Evolutionary conservation across 92 coral and sea anemone genomes (phyloP).

Genomic region (Metridium senile): DNA sequence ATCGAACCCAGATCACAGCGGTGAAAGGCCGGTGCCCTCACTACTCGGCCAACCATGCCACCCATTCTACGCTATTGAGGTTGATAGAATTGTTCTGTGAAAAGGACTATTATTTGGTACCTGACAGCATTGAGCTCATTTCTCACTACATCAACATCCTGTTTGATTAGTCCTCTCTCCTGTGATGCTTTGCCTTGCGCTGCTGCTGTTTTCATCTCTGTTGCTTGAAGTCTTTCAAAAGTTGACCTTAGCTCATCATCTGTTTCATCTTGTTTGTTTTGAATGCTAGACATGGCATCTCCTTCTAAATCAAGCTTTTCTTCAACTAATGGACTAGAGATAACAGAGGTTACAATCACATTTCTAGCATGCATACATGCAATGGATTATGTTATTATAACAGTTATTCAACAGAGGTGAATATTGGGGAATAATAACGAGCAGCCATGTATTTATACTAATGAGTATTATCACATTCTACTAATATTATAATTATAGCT

Average conservation of each 20-base stretch:
- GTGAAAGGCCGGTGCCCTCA: too few species aligned
- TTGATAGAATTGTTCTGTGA: background rate
- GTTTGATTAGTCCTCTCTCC: constrained; percentile 84
- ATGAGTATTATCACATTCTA: too few species aligned
- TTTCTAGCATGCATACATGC: background rate
- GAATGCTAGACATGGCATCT: constrained; percentile 97
- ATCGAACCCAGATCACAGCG: too few species aligned
- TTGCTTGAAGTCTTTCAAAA: constrained; percentile 83
- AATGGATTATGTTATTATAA: too few species aligned
- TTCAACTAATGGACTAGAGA: constrained; percentile 88
- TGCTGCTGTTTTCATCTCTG: constrained; percentile 90
- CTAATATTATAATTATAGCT: too few species aligned
- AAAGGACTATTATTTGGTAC: constrained; percentile 28
- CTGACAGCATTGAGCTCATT: constrained; percentile 92
- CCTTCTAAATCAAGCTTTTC: constrained; percentile 97
- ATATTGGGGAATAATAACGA: too few species aligned
- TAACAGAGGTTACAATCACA: background rate
- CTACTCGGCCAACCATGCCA: too few species aligned
- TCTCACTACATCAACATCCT: constrained; percentile 90
- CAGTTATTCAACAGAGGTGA: too few species aligned
- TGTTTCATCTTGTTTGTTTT: constrained; percentile 94
- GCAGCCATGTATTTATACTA: too few species aligned
- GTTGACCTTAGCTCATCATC: constrained; percentile 80
- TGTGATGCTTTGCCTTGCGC: constrained; percentile 90
- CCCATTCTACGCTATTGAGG: background rate